phyloP scores from a whole-genome alignment of 2,797 vertebrate species.

The Taenioides sp. region DNA sequence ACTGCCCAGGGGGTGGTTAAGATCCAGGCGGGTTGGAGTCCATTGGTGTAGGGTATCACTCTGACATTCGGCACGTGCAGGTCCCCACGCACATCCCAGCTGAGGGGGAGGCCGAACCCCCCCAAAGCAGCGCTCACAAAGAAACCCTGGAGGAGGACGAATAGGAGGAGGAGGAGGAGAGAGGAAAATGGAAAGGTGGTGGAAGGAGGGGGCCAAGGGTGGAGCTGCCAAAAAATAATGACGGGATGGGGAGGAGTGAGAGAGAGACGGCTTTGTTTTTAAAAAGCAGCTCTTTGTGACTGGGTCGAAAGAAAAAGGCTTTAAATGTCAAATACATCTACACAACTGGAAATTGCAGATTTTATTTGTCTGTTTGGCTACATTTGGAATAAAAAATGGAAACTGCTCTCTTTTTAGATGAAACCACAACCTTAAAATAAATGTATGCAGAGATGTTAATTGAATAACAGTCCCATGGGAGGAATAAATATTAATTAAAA shows the following conservation, averaged over 20 bases:
- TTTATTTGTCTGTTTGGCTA: too few relatives aligned
- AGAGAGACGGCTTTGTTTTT: constrained; percentile 37
- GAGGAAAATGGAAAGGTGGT: constrained; percentile 52
- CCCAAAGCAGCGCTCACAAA: constrained; percentile 60
- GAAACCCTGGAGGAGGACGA: constrained; percentile 59
- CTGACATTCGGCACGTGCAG: constrained; percentile 80
- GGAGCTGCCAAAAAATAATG: constrained; percentile 60
- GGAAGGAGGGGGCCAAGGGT: constrained; percentile 50
- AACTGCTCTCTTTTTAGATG: background rate
- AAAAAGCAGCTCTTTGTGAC: constrained; percentile 67
- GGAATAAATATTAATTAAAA: constrained; percentile 3
- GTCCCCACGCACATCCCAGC: constrained; percentile 76
- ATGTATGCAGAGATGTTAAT: background rate
- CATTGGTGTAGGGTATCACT: constrained; percentile 54
- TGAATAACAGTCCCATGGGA: background rate
- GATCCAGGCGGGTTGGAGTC: background rate
- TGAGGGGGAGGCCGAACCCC: constrained; percentile 45
- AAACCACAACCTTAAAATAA: background rate
- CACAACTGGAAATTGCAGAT: background rate
- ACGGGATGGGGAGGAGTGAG: constrained; percentile 31
- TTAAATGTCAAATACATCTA: background rate
- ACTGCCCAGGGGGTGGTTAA: background rate
- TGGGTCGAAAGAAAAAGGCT: constrained; percentile 30
- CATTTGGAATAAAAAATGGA: background rate
- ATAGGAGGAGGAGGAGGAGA: constrained; percentile 44